Base-by-base conservation (phyloP, 2,113 vertebrate genomes). In the Passer montanus region DNA sequence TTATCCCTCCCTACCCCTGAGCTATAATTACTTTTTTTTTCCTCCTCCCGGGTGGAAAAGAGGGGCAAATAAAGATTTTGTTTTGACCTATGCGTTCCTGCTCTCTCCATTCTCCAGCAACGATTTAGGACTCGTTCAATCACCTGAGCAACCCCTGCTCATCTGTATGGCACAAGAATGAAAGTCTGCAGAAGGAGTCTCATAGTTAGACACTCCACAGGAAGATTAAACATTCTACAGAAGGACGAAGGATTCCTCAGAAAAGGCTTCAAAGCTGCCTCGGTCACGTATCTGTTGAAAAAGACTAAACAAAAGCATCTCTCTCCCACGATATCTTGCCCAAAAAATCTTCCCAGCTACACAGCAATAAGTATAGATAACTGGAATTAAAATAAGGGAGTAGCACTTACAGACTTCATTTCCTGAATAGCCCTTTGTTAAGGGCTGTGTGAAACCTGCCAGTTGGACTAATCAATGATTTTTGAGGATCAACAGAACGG, bases 341-440 rank as follows among this genome's bases (percentile, higher is more conserved):
- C 33, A 76, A 85, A 90, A 92, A 49, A 60, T 68, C 59, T 81
- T 81, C 59, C 37, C 47, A 81, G 68, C 24, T 37, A 83, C 39
- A n/a, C 55, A 53, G 72, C 13, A 28, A 14, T 56, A 85, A 90
- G 43, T 43, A 49, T 3, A 73, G 83, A 74, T 63, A 94, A 67
- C 70, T 20, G 63, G 49, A 81, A 84, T 64, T 92, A 95, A 95
- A 93, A 96, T 35, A 83, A 84, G 56, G 83, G 60, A 75, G 46
- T 50, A 44, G 35, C 31, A 46, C 79, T 91, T 87, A 70, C 92
- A 15, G 9, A 87, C 63, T 94, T 87, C 77, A 95, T 94, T 68
- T 77, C 79, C 88, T 93, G 68, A 87, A 44, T 7, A 66, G 62
- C 52, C n/a, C 68, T 92, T 92, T 92, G 72, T 96, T 75, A 84